Conservation (phyloP, 2,113 vertebrate genomes). For the Collichthys lucidus region DNA sequence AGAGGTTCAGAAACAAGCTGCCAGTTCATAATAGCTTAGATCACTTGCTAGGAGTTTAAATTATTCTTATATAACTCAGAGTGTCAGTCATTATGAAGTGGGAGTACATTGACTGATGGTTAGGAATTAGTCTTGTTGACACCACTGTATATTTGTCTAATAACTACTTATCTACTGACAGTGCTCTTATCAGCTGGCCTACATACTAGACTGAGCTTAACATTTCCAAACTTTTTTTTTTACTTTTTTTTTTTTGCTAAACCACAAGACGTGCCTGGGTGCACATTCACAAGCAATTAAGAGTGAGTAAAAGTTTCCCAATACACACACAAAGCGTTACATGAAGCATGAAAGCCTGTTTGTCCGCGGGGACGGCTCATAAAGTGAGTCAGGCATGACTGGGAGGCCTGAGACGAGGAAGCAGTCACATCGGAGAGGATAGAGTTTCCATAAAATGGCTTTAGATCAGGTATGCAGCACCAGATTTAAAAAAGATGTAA, state of each 20-base stretch:
- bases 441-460: slow-evolving; percentile 63
- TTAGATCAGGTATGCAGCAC: slow-evolving; percentile 51
- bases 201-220: slow-evolving; percentile 33
- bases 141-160: slow-evolving; percentile 30
- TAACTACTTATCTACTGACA: slow-evolving; percentile 23
- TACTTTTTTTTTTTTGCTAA: not conserved
- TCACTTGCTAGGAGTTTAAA: slow-evolving; percentile 3
- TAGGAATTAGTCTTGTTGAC: slow-evolving; percentile 14
- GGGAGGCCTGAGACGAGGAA: slow-evolving; percentile 52
- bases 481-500: slow-evolving; percentile 48
- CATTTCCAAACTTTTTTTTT: not conserved
- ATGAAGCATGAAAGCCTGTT: slow-evolving; percentile 58
- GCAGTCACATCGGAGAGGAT: slow-evolving; percentile 59
- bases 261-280: slow-evolving; percentile 17
- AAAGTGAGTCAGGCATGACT: slow-evolving; percentile 73
- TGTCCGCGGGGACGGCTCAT: slow-evolving; percentile 55
- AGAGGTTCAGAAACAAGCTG: slow-evolving; percentile 17
- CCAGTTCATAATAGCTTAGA: not conserved
- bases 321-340: slow-evolving; percentile 42
- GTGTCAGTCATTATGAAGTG: slow-evolving; percentile 6
- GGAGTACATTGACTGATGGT: slow-evolving; percentile 3
- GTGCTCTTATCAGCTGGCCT: slow-evolving; percentile 57
- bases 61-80: slow-evolving; percentile 36
- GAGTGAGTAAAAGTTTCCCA: slow-evolving; percentile 61
- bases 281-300: slow-evolving; percentile 66